phyloP scores from a whole-genome alignment of 2,113 vertebrate genomes.

The Mus pahari region DNA sequence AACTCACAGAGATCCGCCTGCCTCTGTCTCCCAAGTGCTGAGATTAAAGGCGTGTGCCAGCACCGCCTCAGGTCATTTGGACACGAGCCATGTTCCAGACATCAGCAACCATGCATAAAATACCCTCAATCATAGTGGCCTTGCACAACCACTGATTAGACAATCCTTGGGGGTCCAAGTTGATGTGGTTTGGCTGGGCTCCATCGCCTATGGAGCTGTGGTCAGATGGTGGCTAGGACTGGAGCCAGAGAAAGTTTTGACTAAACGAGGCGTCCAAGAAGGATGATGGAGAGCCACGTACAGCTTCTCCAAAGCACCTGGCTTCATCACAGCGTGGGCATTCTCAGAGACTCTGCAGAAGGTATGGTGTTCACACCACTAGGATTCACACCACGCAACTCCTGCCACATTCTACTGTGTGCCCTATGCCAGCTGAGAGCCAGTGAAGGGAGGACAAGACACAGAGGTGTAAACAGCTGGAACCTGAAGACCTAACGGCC shows the following conservation, averaged over 20 bases:
- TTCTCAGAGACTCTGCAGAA: background rate
- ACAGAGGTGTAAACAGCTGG: rapidly evolving
- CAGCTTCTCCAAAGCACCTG: background rate
- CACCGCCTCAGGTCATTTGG: background rate
- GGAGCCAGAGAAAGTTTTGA: background rate
- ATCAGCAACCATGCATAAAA: background rate
- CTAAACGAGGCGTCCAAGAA: background rate
- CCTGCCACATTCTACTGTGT: background rate
- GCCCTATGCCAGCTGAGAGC: background rate
- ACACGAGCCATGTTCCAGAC: background rate
- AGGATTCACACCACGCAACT: background rate
- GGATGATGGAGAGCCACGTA: rapidly evolving
- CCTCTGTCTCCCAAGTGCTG: background rate
- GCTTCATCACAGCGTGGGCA: background rate
- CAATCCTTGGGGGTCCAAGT: background rate
- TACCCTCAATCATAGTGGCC: background rate
- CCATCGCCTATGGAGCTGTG: background rate
- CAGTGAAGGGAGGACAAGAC: background rate
- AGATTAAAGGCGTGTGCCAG: background rate
- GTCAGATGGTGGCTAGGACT: background rate
- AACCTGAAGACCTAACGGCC: rapidly evolving
- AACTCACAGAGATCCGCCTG: background rate
- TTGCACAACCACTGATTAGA: background rate
- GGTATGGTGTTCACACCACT: no score
- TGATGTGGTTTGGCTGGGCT: background rate